Evolutionary conservation across 2,113 vertebrate genomes (phyloP), one percentile per base, ranked within the genome.

Genomic region (Phylloscopus whistleri): DNA sequence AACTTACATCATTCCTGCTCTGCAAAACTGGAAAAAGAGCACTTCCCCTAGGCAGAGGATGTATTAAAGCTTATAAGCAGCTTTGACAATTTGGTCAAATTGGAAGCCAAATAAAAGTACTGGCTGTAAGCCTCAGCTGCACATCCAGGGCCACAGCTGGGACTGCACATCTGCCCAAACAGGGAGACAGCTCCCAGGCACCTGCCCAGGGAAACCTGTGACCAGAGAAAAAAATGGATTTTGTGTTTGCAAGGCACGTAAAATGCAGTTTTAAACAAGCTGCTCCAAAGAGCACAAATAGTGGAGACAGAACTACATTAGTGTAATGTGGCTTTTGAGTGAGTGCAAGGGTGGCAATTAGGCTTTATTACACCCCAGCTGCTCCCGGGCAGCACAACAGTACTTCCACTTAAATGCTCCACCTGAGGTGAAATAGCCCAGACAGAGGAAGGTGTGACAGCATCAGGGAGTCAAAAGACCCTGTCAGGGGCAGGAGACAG

Each of bases 61-160:
- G 18, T 37, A 60, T 44, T 68, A 91, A 94, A 95, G 73, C 58
- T 85, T 22, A 74, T 46, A 92, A 95, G 33, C 68, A 70, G 72
- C 72, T 93, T 88, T 77, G 78, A 48, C 41, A 70, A 46, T 21
- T 66, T 17, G 69, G 52, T 51, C 46, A 67, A 51, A 70, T 41
- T 58, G 64, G 82, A 89, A 83, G 51, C 35, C 87, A 85, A 66
- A 52, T 39, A 41, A 69, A 30, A 53, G 46, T 53, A 14, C 39
- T 28, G 51, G 58, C 67, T 79, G 44, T 43, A 91, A 94, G 56
- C 79, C 62, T 76, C 63, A 72, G 53, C 81, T 93, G 78, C 67
- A 89, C n/a, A 58, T 33, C 77, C 43, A 55, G 27, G 30, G 77
- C 85, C 88, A 58, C 82, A 93, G 83, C 95, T 92, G 88, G 90